Conservation (phyloP, 2,888 invertebrate genomes). For the Choristoneura rosaceana region DNA sequence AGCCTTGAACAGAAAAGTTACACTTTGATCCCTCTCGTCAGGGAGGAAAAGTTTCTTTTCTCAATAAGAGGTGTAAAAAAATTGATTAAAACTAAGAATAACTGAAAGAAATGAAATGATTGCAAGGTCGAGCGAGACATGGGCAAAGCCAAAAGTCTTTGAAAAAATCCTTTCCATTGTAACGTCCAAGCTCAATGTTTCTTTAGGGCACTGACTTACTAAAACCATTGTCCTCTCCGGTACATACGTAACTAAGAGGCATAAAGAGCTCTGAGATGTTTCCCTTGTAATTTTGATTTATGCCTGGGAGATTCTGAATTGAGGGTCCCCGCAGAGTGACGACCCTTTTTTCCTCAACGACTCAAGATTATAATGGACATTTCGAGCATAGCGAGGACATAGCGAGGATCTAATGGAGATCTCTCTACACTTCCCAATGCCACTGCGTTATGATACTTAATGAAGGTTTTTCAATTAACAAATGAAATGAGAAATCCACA, state of each 20-base stretch:
- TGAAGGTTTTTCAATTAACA: slow-evolving; percentile 6
- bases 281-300: slow-evolving; percentile 77
- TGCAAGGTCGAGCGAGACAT: background rate
- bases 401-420: slow-evolving; percentile 56
- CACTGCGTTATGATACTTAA: slow-evolving; percentile 2
- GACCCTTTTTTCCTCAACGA: slow-evolving; percentile 63
- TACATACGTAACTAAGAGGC: slow-evolving; percentile 28
- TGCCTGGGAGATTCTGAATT: slow-evolving; percentile 59
- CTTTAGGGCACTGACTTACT: slow-evolving; percentile 24
- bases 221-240: slow-evolving; percentile 17
- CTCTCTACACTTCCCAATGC: slow-evolving; percentile 42
- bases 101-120: background rate
- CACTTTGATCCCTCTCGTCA: too few relatives aligned
- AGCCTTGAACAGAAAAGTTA: too few relatives aligned
- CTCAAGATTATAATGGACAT: slow-evolving; percentile 58
- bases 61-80: too few relatives aligned
- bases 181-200: slow-evolving; percentile 23
- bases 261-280: slow-evolving; percentile 60
- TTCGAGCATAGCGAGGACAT: slow-evolving; percentile 48
- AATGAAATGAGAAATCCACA: background rate
- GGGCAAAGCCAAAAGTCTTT: slow-evolving; percentile 11
- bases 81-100: background rate
- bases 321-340: slow-evolving; percentile 55
- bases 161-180: slow-evolving; percentile 17
- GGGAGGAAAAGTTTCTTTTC: background rate